Percentiles rank a stretch among this genome's conserved stretches.
These are phyloP conservation scores for Masticophis lateralis DNA, from an alignment of 2,797 vertebrate species.

Conservation along the genomic window DNA sequence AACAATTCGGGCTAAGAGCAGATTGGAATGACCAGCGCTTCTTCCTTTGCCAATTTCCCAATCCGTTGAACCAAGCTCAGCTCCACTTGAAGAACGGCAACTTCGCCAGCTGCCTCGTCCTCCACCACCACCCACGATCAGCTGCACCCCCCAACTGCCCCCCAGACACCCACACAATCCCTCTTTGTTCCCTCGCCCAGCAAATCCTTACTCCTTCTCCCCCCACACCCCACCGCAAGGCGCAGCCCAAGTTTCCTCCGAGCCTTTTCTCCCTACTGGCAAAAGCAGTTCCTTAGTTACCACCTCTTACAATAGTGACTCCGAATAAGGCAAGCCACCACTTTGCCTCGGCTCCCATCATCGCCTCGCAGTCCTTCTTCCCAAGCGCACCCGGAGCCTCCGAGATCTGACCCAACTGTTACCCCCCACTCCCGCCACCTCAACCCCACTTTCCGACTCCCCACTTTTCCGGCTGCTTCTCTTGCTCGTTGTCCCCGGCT, in stretches of 20 bases:
- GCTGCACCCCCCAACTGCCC: background rate
- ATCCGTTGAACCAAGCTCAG: background rate
- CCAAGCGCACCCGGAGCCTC: background rate
- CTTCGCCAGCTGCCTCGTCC: background rate
- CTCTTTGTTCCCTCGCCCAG: background rate
- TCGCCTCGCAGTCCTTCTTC: background rate
- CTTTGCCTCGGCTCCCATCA: background rate
- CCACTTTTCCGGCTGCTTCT: background rate
- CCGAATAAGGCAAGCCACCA: background rate
- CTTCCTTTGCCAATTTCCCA: background rate
- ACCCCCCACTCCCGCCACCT: background rate
- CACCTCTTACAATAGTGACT: constrained; percentile 8
- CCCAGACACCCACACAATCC: background rate
- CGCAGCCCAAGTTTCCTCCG: constrained; percentile 9
- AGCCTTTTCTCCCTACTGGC: background rate
- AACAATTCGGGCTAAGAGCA: background rate
- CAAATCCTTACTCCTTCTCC: too few relatives aligned
- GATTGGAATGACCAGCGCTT: background rate
- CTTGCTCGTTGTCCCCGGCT: constrained; percentile 16
- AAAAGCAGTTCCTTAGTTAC: constrained; percentile 7
- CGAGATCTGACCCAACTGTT: background rate
- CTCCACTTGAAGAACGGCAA: background rate
- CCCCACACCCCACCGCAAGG: background rate
- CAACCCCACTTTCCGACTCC: background rate
- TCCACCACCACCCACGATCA: background rate